These are phyloP conservation scores for Carcina quercana DNA, from an alignment of 2,888 invertebrate genomes.

Conservation along the genomic window DNA sequence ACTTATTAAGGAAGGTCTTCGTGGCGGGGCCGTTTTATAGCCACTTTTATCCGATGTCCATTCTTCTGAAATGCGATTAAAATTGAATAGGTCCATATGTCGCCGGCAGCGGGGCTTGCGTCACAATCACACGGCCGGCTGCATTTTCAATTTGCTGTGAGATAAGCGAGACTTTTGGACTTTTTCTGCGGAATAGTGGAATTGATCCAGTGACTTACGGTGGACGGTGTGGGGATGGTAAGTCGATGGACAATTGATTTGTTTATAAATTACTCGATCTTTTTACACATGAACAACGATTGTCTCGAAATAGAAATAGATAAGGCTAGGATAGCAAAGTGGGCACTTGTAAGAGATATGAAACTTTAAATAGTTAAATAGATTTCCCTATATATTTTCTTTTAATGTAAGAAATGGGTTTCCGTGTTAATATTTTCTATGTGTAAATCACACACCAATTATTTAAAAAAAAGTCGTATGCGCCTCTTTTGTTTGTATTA, in stretches of 20 bases:
- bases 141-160: constrained; percentile 73
- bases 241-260: constrained; percentile 64
- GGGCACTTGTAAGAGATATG: too few species aligned
- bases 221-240: constrained; percentile 47
- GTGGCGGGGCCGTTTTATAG: constrained; percentile 42
- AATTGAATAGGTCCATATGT: constrained; percentile 74
- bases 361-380: too few species aligned
- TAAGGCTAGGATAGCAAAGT: too few species aligned
- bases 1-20: constrained; percentile 61
- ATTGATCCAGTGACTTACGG: constrained; percentile 72
- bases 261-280: constrained; percentile 35
- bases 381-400: too few species aligned
- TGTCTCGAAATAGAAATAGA: too few species aligned
- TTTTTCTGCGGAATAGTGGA: constrained; percentile 68
- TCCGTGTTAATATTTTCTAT: too few species aligned
- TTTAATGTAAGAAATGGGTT: too few species aligned
- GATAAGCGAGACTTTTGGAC: constrained; percentile 68
- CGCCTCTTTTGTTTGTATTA: too few species aligned
- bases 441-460: too few species aligned
- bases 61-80: constrained; percentile 74
- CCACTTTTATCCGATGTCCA: constrained; percentile 68
- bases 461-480: too few species aligned
- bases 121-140: constrained; percentile 70
- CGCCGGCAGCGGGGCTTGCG: constrained; percentile 59
- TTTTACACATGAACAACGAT: too few species aligned